Base-by-base conservation (phyloP, 2,888 invertebrate genomes). In the Rhingia rostrata region DNA sequence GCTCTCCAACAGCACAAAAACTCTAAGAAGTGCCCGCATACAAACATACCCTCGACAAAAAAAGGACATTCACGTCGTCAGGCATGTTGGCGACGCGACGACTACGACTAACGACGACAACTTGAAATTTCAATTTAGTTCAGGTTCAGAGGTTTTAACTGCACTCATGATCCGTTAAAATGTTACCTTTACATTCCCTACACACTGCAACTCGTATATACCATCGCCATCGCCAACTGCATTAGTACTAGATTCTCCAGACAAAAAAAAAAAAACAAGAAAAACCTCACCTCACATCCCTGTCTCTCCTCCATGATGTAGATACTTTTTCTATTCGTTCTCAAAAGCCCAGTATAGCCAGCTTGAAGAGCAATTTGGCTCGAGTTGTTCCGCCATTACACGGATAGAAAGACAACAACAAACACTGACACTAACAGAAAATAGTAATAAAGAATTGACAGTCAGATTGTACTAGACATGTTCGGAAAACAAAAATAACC, bases 111-210 rank as follows among this genome's bases (percentile, higher is more conserved):
- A 79, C 83, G 79, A 74, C 73, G 80, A 58, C 64, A 64, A 80
- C 64, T 80, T 49, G 60, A 84, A 80, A 80, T 80, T 84, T 84
- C 83, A 84, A 84, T 84, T 84, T 66, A 80, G 83, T 84, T 80
- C 63, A 79, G 83, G 83, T 84, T 84, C 83, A 84, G 58, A 41
- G 45, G 53, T 64, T 80, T 61, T 79, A 84, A 74, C 73, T 84
- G 69, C 79, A 64, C 69, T 83, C 79, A 74, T 74, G 83, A 84
- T 79, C 79, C 73, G 83, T 80, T 83, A 70, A 79, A 84, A 80
- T 79, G 79, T 80, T 84, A 84, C 79, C 64, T 73, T 79, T 53
- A 70, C 69, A 6, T 22, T 22, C 10, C 49, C 30, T 30, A 32
- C n/a, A 22, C 32, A 6, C 30, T 37, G 49, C 30, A 49, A 51